phyloP scores from a whole-genome alignment of 2,113 vertebrate genomes.

The Poecile atricapillus region DNA sequence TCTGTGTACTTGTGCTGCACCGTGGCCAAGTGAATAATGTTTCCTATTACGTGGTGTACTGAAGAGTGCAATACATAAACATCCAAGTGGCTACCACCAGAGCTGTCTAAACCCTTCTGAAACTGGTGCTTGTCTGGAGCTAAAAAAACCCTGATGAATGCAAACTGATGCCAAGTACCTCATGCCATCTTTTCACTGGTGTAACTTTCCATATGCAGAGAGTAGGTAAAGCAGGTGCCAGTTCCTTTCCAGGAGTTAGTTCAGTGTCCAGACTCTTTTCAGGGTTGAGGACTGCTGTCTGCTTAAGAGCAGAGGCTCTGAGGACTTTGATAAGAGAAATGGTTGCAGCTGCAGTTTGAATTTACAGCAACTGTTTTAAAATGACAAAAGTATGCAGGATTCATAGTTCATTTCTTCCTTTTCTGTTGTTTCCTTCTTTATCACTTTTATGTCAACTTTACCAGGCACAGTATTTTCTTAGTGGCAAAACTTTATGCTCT shows the following conservation, averaged over 20 bases:
- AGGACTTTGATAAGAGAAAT: not conserved
- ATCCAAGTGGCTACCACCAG: not conserved
- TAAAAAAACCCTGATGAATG: fast-evolving
- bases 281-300: not conserved
- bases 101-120: not conserved
- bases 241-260: not conserved
- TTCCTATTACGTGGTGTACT: not conserved
- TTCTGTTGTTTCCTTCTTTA: not conserved
- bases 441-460: not conserved
- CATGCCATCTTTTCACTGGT: not conserved
- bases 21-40: not conserved
- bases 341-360: not conserved
- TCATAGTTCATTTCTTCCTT: not conserved
- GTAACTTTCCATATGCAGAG: not conserved
- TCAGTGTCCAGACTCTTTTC: not conserved
- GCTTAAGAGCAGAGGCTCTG: not conserved
- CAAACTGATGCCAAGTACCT: not conserved
- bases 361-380: not conserved
- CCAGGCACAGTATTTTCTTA: not conserved
- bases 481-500: not conserved
- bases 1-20: not conserved
- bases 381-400: not conserved
- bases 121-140: not conserved
- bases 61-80: not conserved
- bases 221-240: not conserved